Base-by-base conservation (phyloP, 2,113 vertebrate genomes). In the Pollachius pollachius region DNA sequence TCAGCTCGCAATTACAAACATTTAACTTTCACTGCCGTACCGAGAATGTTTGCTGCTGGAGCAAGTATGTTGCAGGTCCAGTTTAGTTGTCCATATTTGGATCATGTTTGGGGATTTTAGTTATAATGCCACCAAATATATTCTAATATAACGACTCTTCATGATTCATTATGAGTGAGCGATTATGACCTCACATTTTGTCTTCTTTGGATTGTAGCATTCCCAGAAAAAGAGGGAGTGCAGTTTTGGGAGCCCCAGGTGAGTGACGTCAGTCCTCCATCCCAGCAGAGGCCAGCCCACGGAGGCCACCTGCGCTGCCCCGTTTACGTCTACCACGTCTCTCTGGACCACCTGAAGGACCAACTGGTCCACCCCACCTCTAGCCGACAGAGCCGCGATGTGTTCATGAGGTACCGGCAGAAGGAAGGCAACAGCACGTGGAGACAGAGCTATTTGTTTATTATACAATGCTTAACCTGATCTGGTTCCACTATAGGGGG, bases 311-410 rank as follows among this genome's bases (percentile, higher is more conserved):
- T 93, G 0, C 93, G 91, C 74, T 98, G 96, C 84, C 97, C 97
- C 11, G 90, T 98, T 70, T 99, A 96, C 4, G 86, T 98, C 77
- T 98, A 99, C 83, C 98, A 92, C 90, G 98, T 97, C 77, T 94
- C 96, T 0, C 81, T 97, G 83, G 96, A 98, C 56, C 84, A 92
- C 0, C 71, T 99, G 5, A 94, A 94, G 65, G 96, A 98, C 70
- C 97, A 97, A 65, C 93, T 98, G 69, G 89, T 98, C 69, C 93
- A 93, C 37, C 89, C 94, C 0, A 89, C 85, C 74, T 80, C 89
- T 64, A 92, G 87, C 52, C 93, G 89, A 34, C 89, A 88, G 21
- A 94, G 93, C 15, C 88, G 85, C 52, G 97, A 99, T 74, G 82
- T 98, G 81, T 92, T 96, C 75, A 94, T 97, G 91, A 96, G 93